These are phyloP conservation scores for Enteromius treurensis DNA, from an alignment of 2,797 vertebrate genomes.

Conservation along the genomic window DNA sequence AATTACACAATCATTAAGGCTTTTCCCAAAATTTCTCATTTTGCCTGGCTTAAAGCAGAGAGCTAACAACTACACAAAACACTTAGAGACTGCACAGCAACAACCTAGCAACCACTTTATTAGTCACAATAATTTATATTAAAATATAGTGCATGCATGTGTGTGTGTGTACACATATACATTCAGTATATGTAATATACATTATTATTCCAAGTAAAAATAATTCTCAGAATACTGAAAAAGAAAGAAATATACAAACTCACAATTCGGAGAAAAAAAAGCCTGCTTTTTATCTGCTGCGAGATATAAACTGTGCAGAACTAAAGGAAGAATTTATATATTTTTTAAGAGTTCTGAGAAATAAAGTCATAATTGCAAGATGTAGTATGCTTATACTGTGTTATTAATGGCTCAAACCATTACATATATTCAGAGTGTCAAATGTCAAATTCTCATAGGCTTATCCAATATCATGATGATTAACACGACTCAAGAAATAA, in stretches of 20 bases:
- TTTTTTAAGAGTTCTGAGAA: too few species aligned
- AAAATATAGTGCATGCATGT: too few species aligned
- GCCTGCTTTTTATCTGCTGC: too few species aligned
- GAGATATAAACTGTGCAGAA: background rate
- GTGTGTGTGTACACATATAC: too few species aligned
- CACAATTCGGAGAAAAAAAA: background rate
- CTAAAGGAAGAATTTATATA: too few species aligned
- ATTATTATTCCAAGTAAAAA: too few species aligned
- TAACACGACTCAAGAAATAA: constrained; percentile 5
- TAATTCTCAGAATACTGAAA: too few species aligned
- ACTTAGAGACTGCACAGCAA: background rate
- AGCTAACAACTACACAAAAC: background rate
- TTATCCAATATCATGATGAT: constrained; percentile 5
- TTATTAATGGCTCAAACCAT: background rate
- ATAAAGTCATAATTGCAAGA: background rate
- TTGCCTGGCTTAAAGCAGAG: background rate
- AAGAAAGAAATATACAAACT: background rate
- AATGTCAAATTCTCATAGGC: background rate
- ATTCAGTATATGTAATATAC: too few species aligned
- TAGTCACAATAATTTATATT: too few species aligned
- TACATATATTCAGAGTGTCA: background rate
- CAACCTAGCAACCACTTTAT: background rate
- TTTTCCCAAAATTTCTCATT: constrained; percentile 5
- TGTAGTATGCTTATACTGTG: background rate
- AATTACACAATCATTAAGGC: background rate